These are phyloP conservation scores for Noturus placidus DNA, from an alignment of 2,113 vertebrate species.

Conservation along the genomic window DNA sequence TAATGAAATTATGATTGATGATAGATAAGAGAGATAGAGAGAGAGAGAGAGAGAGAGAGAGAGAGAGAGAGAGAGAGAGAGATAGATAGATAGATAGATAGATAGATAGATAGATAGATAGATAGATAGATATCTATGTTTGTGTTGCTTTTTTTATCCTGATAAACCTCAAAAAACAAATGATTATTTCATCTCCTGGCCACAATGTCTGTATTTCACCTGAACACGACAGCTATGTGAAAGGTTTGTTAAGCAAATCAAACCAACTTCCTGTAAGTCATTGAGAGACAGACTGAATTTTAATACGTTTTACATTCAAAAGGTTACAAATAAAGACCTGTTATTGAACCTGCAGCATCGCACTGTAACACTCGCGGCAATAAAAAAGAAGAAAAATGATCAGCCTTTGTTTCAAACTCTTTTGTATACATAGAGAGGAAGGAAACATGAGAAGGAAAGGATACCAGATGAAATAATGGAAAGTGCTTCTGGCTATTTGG, in stretches of 20 bases:
- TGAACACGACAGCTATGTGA: neutral
- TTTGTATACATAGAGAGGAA: neutral
- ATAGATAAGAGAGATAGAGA: too few species aligned
- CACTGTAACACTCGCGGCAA: neutral
- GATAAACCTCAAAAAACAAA: too few species aligned
- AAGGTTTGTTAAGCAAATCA: neutral
- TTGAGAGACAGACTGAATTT: neutral
- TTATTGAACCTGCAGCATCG: neutral
- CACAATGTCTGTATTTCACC: neutral
- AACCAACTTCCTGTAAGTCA: neutral
- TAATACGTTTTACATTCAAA: neutral
- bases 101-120: too few species aligned
- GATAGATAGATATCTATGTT: too few species aligned
- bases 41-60: too few species aligned
- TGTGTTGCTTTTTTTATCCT: neutral
- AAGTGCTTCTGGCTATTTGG: slow-evolving; percentile 6
- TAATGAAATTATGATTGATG: too few species aligned
- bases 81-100: too few species aligned
- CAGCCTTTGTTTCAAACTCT: neutral
- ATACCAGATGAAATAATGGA: neutral
- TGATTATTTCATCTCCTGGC: too few species aligned
- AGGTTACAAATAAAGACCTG: neutral
- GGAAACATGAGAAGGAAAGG: neutral
- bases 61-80: too few species aligned
- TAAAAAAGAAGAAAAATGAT: neutral